Percentiles rank a stretch among this genome's conserved stretches.
Evolutionary conservation across 2,888 invertebrate genomes (phyloP).

Genomic region (Germaria angustata): DNA sequence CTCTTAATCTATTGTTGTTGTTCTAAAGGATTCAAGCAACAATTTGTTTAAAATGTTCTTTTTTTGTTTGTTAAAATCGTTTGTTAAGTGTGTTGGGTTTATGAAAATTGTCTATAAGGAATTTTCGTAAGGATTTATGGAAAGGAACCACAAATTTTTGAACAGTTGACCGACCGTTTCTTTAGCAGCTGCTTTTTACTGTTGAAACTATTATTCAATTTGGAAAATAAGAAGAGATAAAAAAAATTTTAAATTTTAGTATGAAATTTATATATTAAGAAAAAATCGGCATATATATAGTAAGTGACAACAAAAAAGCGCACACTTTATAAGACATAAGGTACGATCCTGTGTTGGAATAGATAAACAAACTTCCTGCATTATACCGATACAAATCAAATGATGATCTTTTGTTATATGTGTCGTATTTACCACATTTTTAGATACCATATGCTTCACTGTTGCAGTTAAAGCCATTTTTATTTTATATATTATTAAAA

Average conservation of each 20-base stretch:
- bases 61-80: constrained; percentile 22
- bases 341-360: no score
- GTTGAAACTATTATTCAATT: constrained; percentile 30
- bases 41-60: constrained; percentile 31
- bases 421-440: no score
- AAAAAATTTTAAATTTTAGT: constrained; percentile 4
- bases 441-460: no score
- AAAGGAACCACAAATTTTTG: constrained; percentile 45
- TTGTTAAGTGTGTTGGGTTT: constrained; percentile 12
- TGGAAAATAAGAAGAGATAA: constrained; percentile 1
- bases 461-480: no score
- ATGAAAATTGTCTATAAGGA: background rate
- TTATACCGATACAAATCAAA: no score
- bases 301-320: constrained; percentile 25
- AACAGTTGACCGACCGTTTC: constrained; percentile 9
- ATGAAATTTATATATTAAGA: background rate
- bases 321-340: no score
- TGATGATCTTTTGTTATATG: no score
- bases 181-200: constrained; percentile 9
- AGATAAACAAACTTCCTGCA: no score
- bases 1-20: constrained; percentile 12
- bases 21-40: constrained; percentile 20
- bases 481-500: no score
- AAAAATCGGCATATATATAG: background rate
- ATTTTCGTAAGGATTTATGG: constrained; percentile 12